Evolutionary conservation across 1,140 invertebrate genomes (phyloP).

Genomic region (Hetaerina americana): DNA sequence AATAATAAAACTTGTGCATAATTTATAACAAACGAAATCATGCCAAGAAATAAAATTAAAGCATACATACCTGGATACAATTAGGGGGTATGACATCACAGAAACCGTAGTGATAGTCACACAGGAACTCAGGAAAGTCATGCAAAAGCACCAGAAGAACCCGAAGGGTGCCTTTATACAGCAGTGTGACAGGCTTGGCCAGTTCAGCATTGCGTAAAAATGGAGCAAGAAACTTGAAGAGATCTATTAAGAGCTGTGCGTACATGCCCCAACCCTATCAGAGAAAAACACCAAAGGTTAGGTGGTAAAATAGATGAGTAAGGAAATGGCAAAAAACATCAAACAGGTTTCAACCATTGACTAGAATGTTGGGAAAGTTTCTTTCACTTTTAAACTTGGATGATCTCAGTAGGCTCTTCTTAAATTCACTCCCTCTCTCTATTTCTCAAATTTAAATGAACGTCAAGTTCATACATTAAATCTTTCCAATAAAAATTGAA

Average conservation of each 20-base stretch:
- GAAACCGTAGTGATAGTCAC: conserved; percentile 98
- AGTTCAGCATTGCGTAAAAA: conserved; percentile 94
- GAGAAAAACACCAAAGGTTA: conserved; percentile 3
- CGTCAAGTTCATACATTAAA: too few relatives aligned
- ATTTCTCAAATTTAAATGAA: too few relatives aligned
- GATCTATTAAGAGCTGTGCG: conserved; percentile 81
- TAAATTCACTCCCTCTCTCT: too few relatives aligned
- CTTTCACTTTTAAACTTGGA: too few relatives aligned
- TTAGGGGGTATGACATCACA: conserved; percentile 98
- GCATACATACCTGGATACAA: conserved; percentile 64
- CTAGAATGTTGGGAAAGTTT: not conserved
- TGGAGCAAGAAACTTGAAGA: conserved; percentile 93
- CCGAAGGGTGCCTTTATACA: conserved; percentile 88
- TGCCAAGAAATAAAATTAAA: not conserved
- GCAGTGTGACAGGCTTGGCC: conserved; percentile 76
- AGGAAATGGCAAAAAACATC: too few relatives aligned
- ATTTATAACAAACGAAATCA: too few relatives aligned
- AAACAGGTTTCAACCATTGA: too few relatives aligned
- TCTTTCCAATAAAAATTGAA: too few relatives aligned
- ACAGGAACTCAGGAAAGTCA: conserved; percentile 98
- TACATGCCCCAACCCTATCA: conserved; percentile 67
- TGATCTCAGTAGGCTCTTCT: too few relatives aligned
- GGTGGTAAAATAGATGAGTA: too few relatives aligned
- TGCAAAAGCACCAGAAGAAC: conserved; percentile 93
- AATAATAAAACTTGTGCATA: not conserved